These are phyloP conservation scores for Vanessa cardui DNA, from an alignment of 2,888 invertebrate genomes.

Conservation along the genomic window DNA sequence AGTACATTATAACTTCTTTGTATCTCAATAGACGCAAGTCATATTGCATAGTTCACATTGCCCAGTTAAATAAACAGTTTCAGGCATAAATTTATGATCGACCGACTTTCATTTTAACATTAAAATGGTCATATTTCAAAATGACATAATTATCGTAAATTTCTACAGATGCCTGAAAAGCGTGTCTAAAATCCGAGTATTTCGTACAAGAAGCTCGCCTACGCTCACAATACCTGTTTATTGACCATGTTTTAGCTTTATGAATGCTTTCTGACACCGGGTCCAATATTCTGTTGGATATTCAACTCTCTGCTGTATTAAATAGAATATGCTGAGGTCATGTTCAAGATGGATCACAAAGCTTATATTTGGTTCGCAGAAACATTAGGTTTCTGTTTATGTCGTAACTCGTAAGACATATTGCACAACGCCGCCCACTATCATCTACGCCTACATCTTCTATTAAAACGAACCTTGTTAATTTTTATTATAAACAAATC, in stretches of 20 bases:
- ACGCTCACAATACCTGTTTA: constrained; percentile 63
- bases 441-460: constrained; percentile 57
- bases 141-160: constrained; percentile 41
- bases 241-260: constrained; percentile 51
- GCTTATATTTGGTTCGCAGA: constrained; percentile 53
- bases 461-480: constrained; percentile 50
- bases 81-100: neutral
- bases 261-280: constrained; percentile 49
- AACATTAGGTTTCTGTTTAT: constrained; percentile 47
- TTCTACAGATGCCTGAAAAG: constrained; percentile 50
- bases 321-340: constrained; percentile 35
- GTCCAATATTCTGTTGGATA: constrained; percentile 38
- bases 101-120: neutral
- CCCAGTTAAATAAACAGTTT: neutral
- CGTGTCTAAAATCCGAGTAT: constrained; percentile 55
- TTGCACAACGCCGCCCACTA: constrained; percentile 66
- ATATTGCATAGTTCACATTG: neutral
- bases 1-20: too few species aligned
- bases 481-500: constrained; percentile 38
- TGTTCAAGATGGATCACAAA: constrained; percentile 37
- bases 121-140: constrained; percentile 6
- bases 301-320: constrained; percentile 44
- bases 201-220: constrained; percentile 57
- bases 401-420: constrained; percentile 52
- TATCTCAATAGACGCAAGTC: neutral